Conservation (phyloP, 1,140 invertebrate genomes). For the Melanaphis sacchari region DNA sequence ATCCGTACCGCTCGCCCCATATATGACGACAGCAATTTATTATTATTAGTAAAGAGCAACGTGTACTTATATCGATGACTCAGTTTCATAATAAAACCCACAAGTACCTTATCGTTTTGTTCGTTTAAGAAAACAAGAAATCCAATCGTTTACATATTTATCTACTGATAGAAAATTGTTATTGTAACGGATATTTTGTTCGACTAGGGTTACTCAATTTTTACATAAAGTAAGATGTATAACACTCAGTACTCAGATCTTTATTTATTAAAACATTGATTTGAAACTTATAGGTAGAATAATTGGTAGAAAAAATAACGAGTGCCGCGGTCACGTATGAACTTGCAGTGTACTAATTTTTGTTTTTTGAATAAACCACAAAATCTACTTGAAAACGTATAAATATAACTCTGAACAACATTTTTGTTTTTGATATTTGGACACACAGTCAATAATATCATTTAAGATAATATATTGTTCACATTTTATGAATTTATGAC, state of each 20-base stretch:
- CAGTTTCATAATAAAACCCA: background rate
- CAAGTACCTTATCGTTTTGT: background rate
- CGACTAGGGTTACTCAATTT: background rate
- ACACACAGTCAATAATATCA: no score
- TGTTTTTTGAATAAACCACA: no score
- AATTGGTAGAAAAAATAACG: no score
- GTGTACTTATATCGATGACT: background rate
- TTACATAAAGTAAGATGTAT: background rate
- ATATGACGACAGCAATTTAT: background rate
- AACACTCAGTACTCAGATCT: background rate
- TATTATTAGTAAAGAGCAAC: background rate
- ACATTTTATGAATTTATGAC: no score
- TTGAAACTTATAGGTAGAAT: background rate
- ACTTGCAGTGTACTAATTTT: no score
- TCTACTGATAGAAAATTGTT: background rate
- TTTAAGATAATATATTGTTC: no score
- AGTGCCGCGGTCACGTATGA: no score
- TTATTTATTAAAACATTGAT: no score
- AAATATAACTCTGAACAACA: no score
- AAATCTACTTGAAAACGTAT: no score
- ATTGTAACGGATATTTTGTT: background rate
- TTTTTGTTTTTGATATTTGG: no score
- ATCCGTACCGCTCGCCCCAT: background rate
- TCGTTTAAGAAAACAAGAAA: background rate
- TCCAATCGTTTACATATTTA: background rate